Base-by-base conservation (phyloP, 2,797 vertebrate species). In the Tapera naevia region DNA sequence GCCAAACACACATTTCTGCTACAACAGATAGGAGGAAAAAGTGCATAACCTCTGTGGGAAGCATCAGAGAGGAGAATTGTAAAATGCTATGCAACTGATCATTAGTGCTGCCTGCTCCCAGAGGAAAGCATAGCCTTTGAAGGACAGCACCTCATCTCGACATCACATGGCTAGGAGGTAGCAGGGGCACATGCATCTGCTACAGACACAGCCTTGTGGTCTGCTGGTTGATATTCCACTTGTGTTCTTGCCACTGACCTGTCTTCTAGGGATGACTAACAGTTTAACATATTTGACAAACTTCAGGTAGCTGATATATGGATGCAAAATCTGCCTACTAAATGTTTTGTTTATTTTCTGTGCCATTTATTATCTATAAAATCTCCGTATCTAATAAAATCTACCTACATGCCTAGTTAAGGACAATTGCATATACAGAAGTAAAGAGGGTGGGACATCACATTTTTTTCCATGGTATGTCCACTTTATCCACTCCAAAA, bases 31-130 rank as follows among this genome's bases (percentile, higher is more conserved):
- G 74, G 56, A 86, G 64, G 27, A 56, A 46, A 56, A 75, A 56
- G 27, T 1, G 1, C 18, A 14, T 64, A 72, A 30, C 25, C 3
- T 33, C 56, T 64, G n/a, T 17, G 53, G 67, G 51, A 84, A 84
- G 18, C 28, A 58, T 33, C 0, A 0, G 53, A 75, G 83, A 64
- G 53, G 64, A 80, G 23, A 67, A 17, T 32, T 18, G 15, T 22
- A 58, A 87, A 87, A 82, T 48, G 27, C 50, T 60, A 54, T 0
- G 0, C 12, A 37, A 50, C 9, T 60, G 71, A 73, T 79, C 0
- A 0, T 80, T 70, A 94, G 45, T 1, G 8, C 23, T 88, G 73
- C n/a, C 51, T 54, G 10, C 46, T 85, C 80, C 80, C 92, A 53
- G 37, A 93, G 78, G 71, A 22, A 82, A 53, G 45, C 5, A 23